A percentile compares a stretch with the other conserved stretches of the same genome.
These are phyloP conservation scores for Malurus leucopterus DNA, from an alignment of 2,797 vertebrate species.

Conservation along the genomic window DNA sequence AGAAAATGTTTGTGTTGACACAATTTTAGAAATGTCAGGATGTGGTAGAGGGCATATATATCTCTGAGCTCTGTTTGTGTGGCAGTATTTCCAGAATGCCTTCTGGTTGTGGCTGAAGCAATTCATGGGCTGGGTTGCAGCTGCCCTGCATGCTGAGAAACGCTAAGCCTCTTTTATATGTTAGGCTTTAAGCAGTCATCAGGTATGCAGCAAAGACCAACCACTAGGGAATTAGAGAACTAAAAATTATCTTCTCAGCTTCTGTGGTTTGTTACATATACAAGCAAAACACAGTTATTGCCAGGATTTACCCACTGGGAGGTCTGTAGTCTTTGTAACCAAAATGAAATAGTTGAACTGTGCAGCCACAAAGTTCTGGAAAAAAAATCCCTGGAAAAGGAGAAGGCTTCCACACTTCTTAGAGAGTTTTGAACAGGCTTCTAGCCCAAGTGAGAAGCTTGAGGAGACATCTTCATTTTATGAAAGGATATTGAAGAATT, in stretches of 20 bases:
- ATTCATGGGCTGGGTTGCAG: background rate
- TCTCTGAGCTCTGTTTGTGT: background rate
- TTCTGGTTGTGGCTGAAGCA: background rate
- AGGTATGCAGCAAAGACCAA: background rate
- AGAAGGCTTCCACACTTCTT: background rate
- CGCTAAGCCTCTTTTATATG: background rate
- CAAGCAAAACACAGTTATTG: background rate
- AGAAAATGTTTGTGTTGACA: background rate
- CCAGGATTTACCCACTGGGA: background rate
- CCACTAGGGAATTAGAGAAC: background rate
- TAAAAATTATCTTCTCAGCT: background rate
- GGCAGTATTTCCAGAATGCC: background rate
- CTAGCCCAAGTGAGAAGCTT: background rate
- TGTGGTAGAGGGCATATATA: background rate
- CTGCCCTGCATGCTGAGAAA: background rate
- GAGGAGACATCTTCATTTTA: background rate
- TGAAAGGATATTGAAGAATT: background rate
- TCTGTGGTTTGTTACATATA: background rate
- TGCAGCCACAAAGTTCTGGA: background rate
- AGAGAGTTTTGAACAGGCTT: background rate
- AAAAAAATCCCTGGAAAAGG: background rate
- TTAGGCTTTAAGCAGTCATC: background rate
- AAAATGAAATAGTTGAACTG: background rate
- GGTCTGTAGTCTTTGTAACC: background rate
- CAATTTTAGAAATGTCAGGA: background rate